Base-by-base conservation (phyloP, 2,888 invertebrate species). In the Torymus aiolomorphi region DNA sequence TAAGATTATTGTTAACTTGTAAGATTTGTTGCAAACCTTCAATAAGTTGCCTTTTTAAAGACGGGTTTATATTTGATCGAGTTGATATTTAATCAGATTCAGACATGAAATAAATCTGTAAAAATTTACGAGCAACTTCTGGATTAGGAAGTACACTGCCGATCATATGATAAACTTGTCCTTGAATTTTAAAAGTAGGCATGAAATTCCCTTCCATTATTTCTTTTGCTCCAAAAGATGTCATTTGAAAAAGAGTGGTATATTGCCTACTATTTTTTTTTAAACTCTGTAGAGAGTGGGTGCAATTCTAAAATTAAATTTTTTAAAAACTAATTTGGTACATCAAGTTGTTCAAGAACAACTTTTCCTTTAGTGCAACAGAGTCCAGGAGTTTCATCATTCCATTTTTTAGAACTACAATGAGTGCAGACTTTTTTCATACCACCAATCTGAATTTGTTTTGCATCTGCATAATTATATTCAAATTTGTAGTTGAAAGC, bases 181-280 rank as follows among this genome's bases (percentile, higher is more conserved):
- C 63, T 10, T 65, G 74, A 16, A 74, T 74, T 20, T 54, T 74
- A 52, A 74, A 74, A 14, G 56, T 74, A 13, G 54, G 65, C 11
- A 62, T 49, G 54, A 65, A 65, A 61, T 61, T 61, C 13, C 24
- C 61, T 61, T 61, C 61, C 18, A 2, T 61, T 61, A 61, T 20
- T 20, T 63, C 20, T 74, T 52, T n/a, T n/a, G 74, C 74, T n/a
- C 74, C 65, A 74, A 4, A 74, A 20, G 74, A 74, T n/a, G 49
- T 73, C 63, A 62, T 62, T 73, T 42, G 49, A 20, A 73, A 73
- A n/a, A 24, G 16, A 63, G 63, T 74, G 20, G 51, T 74, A 31
- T 52, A 74, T 14, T 52, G 31, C 16, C 74, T 65, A 20, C 49
- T n/a, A 61, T 24, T 63, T 74, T 4, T 74, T 4, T 16, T 51